A percentile compares a stretch with the other conserved stretches of the same genome.
These are phyloP conservation scores for Catharus fuscescens DNA, from an alignment of 2,113 vertebrate species.

Conservation along the genomic window DNA sequence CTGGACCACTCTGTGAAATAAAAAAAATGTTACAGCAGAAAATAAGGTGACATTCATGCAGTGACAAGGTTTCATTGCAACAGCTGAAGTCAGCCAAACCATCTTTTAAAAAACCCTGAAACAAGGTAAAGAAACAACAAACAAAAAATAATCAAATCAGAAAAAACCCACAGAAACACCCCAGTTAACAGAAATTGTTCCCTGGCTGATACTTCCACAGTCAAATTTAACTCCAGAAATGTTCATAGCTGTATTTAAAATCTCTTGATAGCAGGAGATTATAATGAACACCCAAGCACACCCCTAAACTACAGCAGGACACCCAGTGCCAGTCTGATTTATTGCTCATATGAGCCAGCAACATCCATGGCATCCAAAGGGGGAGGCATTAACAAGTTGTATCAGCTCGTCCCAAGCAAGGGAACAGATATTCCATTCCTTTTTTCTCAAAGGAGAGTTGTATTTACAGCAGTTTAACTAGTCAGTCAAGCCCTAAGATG, in stretches of 20 bases:
- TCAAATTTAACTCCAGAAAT: slow-evolving; percentile 37
- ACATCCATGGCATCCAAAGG: not conserved
- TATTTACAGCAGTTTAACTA: slow-evolving; percentile 19
- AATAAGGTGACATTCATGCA: not conserved
- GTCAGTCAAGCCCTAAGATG: slow-evolving; percentile 26
- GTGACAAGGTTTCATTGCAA: not conserved
- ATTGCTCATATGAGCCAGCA: not conserved
- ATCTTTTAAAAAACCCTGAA: not conserved
- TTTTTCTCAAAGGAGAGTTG: not conserved
- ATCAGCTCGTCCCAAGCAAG: not conserved
- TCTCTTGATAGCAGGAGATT: not conserved
- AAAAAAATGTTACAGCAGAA: not conserved
- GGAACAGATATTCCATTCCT: not conserved
- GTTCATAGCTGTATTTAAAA: slow-evolving; percentile 24
- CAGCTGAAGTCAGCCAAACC: not conserved
- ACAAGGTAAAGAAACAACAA: not conserved
- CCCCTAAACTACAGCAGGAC: not conserved
- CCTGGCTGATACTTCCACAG: not conserved
- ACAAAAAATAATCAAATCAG: not conserved
- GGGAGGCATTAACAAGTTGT: not conserved
- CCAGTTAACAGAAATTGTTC: not conserved
- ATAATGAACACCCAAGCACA: not conserved
- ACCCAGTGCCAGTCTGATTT: not conserved
- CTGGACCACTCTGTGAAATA: not conserved
- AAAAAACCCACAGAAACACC: not conserved